Evolutionary conservation across 2,113 vertebrate species (phyloP).

Genomic region (Polyodon spathula): DNA sequence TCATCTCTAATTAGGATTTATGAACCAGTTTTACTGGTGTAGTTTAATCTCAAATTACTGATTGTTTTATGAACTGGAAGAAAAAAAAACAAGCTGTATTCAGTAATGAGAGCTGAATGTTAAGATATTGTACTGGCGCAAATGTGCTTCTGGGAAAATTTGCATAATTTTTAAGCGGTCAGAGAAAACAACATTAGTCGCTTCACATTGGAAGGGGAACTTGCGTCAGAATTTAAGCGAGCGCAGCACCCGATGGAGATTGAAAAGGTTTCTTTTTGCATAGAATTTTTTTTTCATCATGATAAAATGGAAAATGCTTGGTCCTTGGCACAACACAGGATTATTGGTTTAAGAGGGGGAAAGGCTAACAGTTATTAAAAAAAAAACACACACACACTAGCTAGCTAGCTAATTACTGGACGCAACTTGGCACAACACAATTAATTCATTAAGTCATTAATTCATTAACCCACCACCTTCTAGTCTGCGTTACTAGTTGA

Average conservation of each 20-base stretch:
- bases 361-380: background rate
- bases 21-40: too few relatives aligned
- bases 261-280: background rate
- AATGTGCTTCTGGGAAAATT: too few relatives aligned
- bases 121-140: too few relatives aligned
- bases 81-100: too few relatives aligned
- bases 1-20: too few relatives aligned
- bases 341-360: constrained; percentile 20
- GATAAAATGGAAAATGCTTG: constrained; percentile 24
- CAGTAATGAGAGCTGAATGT: too few relatives aligned
- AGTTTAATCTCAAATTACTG: too few relatives aligned
- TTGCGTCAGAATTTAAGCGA: too few relatives aligned
- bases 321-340: constrained; percentile 50
- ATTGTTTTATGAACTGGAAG: too few relatives aligned
- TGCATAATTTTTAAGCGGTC: too few relatives aligned
- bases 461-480: background rate
- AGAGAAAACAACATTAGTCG: constrained; percentile 26
- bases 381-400: background rate
- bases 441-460: background rate
- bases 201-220: constrained; percentile 28
- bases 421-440: too few relatives aligned
- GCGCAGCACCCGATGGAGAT: background rate
- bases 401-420: background rate
- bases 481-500: background rate
- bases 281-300: constrained; percentile 1